Evolutionary conservation across 2,888 invertebrate species (phyloP).

Genomic region (Eurytoma californica): DNA sequence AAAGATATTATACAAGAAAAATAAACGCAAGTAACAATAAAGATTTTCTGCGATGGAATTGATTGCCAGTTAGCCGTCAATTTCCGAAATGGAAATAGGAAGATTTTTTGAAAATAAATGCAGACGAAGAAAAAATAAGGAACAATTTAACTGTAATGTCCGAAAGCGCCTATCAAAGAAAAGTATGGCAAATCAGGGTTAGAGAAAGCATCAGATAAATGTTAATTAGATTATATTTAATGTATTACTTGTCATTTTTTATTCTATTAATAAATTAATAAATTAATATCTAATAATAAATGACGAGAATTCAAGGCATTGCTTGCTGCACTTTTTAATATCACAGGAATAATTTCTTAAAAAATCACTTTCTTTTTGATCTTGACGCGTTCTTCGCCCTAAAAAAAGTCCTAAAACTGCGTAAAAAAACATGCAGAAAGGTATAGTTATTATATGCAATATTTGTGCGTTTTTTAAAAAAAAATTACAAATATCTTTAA

Average conservation of each 20-base stretch:
- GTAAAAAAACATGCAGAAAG: constrained; percentile 16
- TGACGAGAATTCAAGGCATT: constrained; percentile 53
- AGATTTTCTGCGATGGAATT: constrained; percentile 46
- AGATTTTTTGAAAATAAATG: constrained; percentile 11
- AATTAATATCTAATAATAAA: constrained; percentile 58
- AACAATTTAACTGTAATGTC: constrained; percentile 52
- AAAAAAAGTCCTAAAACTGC: constrained; percentile 16
- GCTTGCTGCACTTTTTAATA: constrained; percentile 50
- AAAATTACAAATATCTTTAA: constrained; percentile 15
- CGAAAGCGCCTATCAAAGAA: constrained; percentile 54
- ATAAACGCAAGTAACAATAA: constrained; percentile 23
- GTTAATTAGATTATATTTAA: constrained; percentile 56
- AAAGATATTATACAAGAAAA: constrained; percentile 22
- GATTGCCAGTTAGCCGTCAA: constrained; percentile 44
- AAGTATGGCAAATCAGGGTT: constrained; percentile 58
- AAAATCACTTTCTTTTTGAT: constrained; percentile 43
- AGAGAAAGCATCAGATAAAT: constrained; percentile 54
- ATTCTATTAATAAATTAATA: constrained; percentile 56
- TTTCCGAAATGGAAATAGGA: constrained; percentile 27
- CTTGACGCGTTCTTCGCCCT: constrained; percentile 9
- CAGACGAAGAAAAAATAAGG: constrained; percentile 13
- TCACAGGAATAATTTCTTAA: constrained; percentile 55
- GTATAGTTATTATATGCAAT: not conserved
- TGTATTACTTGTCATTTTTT: constrained; percentile 59
- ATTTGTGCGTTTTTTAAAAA: constrained; percentile 18